Conservation (phyloP, 2,113 vertebrate genomes). For the Macrotis lagotis region DNA sequence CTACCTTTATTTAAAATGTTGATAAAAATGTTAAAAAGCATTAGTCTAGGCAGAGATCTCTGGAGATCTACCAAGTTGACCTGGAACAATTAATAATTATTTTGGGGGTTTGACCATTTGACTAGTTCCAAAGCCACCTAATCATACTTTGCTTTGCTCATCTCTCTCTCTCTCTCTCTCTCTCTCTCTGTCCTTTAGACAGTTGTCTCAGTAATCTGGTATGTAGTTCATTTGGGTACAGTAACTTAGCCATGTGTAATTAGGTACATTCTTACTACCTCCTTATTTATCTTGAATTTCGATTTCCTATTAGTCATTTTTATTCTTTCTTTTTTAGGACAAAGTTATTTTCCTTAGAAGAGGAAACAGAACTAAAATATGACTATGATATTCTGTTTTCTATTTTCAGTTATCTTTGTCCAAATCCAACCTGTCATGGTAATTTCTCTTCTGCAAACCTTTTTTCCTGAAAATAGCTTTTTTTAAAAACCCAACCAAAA, state of each 20-base stretch:
- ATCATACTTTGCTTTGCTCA: neutral
- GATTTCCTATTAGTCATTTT: neutral
- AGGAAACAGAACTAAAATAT: neutral
- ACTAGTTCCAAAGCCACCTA: neutral
- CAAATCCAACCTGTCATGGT: neutral
- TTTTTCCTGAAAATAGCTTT: neutral
- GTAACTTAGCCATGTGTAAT: neutral
- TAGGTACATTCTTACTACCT: neutral
- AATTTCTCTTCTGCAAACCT: neutral
- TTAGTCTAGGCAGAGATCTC: neutral
- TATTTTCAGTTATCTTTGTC: neutral
- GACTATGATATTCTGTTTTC: neutral
- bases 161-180: too few relatives aligned
- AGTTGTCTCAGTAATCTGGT: neutral
- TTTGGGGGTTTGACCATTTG: neutral
- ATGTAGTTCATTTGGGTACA: neutral
- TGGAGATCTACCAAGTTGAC: neutral
- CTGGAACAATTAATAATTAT: neutral
- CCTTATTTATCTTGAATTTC: neutral
- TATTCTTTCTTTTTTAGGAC: neutral
- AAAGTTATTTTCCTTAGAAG: neutral
- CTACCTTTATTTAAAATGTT: neutral
- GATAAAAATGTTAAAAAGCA: neutral
- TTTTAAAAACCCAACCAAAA: neutral
- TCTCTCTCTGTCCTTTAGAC: too few relatives aligned